These are phyloP conservation scores for Rhagologus leucostigma DNA, from an alignment of 2,113 vertebrate species.

Conservation along the genomic window DNA sequence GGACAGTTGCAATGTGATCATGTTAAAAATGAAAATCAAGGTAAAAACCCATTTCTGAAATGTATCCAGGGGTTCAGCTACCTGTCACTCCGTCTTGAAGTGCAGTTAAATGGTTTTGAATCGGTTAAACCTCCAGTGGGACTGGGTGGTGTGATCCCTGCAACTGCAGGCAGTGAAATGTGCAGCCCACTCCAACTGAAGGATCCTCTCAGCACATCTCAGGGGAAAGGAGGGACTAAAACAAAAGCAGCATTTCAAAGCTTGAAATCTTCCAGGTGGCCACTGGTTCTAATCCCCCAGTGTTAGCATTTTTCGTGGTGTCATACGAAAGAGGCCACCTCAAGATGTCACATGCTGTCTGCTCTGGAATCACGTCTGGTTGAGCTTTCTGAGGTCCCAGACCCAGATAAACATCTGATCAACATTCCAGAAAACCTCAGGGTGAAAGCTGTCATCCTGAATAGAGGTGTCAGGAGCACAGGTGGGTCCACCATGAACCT, in stretches of 20 bases:
- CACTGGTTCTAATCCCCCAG: background rate
- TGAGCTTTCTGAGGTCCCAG: background rate
- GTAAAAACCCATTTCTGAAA: background rate
- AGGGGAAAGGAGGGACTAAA: background rate
- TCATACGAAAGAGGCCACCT: background rate
- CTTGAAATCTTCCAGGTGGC: background rate
- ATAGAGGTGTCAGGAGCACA: background rate
- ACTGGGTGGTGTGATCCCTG: background rate
- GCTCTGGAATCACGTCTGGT: background rate
- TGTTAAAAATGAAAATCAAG: background rate
- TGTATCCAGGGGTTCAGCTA: background rate
- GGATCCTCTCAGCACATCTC: background rate
- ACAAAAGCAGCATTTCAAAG: background rate
- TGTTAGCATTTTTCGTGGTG: background rate
- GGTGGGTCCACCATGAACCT: background rate
- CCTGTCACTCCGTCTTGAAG: background rate
- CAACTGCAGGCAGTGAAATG: background rate
- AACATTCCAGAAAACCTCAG: background rate
- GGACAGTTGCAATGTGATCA: background rate
- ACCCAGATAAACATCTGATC: background rate
- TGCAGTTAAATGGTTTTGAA: background rate
- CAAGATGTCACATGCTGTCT: fast-evolving
- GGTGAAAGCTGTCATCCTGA: background rate
- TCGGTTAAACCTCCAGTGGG: background rate
- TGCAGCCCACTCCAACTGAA: background rate